A percentile compares a stretch with the other conserved stretches of the same genome.
Conservation (phyloP, 2,113 vertebrate genomes). For the Rhinogobius similis region DNA sequence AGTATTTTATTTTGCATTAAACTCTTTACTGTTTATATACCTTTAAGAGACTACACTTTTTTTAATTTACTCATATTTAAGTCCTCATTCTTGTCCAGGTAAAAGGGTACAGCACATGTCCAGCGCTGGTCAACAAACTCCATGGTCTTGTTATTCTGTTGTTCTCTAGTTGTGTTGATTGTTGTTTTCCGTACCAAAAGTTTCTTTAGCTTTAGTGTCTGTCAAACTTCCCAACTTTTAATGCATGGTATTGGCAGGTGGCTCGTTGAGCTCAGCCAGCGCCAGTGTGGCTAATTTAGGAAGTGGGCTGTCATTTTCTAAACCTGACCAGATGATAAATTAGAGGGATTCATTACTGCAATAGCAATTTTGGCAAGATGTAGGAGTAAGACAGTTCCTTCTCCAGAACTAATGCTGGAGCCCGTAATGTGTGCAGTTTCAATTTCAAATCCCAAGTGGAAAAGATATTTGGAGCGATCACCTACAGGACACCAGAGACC, state of each 20-base stretch:
- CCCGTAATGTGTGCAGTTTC: background rate
- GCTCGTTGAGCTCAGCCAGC: slow-evolving; percentile 5
- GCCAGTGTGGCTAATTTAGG: slow-evolving; percentile 8
- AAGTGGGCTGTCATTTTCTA: slow-evolving; percentile 15
- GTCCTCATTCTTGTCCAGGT: background rate
- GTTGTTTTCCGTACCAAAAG: slow-evolving; percentile 5
- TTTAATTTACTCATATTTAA: too few species aligned
- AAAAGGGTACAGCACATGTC: background rate
- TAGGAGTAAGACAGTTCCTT: background rate
- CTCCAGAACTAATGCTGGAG: slow-evolving; percentile 1
- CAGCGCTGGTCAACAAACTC: background rate
- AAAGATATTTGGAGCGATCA: background rate
- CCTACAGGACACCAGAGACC: background rate
- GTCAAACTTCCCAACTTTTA: slow-evolving; percentile 12
- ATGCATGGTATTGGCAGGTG: slow-evolving; percentile 12
- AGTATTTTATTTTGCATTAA: too few species aligned
- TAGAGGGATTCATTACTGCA: slow-evolving; percentile 11
- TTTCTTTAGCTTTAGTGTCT: slow-evolving; percentile 1
- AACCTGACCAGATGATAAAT: slow-evolving; percentile 10
- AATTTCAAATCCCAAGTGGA: background rate
- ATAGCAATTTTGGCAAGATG: slow-evolving; percentile 7
- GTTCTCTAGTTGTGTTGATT: background rate
- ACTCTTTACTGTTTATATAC: too few species aligned
- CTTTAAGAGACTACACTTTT: too few species aligned
- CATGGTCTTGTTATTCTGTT: background rate